Percentiles rank a stretch among this genome's conserved stretches.
Conservation (phyloP, 2,113 vertebrate species). For the Malurus cyaneus region DNA sequence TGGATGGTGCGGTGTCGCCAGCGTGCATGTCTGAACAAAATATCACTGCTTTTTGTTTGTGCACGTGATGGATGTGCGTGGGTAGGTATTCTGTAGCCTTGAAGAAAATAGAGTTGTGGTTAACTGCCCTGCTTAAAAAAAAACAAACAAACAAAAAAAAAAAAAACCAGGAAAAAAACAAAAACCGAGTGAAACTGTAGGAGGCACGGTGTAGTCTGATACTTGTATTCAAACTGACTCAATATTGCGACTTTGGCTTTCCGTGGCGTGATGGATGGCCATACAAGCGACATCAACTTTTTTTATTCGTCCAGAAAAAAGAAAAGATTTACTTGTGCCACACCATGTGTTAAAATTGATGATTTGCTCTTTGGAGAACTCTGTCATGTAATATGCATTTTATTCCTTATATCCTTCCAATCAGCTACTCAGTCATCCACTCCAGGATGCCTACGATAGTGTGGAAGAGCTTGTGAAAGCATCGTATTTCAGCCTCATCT, state of each 20-base stretch:
- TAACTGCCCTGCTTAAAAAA: neutral
- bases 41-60: neutral
- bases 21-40: neutral
- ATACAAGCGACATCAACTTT: neutral
- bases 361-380: neutral
- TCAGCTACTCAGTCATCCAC: neutral
- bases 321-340: neutral
- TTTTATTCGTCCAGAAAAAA: neutral
- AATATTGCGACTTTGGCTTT: neutral
- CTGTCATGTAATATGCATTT: rapidly evolving
- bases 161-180: no score
- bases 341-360: neutral
- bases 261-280: neutral
- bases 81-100: neutral
- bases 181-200: neutral
- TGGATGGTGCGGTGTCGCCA: neutral
- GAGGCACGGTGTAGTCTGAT: neutral
- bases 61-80: neutral
- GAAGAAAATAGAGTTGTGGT: neutral
- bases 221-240: neutral
- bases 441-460: neutral
- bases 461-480: neutral
- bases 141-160: no score
- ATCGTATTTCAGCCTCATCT: neutral
- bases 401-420: neutral